Percentiles rank a stretch among this genome's conserved stretches.
Evolutionary conservation across 2,888 invertebrate genomes (phyloP).

Genomic region (Melinaea marsaeus): DNA sequence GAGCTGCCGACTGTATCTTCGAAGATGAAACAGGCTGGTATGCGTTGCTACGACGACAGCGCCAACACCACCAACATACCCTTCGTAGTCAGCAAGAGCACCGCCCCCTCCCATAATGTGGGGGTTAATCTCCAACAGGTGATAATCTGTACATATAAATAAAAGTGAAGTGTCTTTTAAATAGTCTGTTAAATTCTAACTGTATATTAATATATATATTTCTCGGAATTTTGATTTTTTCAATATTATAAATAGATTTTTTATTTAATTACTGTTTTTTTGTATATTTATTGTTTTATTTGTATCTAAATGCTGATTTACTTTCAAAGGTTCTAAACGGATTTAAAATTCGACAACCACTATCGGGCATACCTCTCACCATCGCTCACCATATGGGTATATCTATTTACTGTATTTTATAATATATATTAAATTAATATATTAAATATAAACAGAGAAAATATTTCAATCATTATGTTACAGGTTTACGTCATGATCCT

Average conservation of each 20-base stretch:
- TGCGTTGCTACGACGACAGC: constrained; percentile 67
- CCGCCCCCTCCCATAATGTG: constrained; percentile 80
- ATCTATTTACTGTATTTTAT: background rate
- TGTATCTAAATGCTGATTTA: background rate
- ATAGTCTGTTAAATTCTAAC: too few species aligned
- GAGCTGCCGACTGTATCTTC: constrained; percentile 82
- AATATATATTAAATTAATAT: background rate
- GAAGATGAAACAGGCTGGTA: constrained; percentile 79
- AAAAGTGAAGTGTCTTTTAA: too few species aligned
- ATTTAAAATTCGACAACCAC: constrained; percentile 62
- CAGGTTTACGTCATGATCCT: constrained; percentile 57
- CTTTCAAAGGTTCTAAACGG: constrained; percentile 59
- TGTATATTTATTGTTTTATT: background rate
- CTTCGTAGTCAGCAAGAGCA: constrained; percentile 79
- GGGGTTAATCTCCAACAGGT: constrained; percentile 82
- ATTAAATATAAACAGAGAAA: constrained; percentile 21
- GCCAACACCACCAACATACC: constrained; percentile 76
- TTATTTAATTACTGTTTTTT: background rate
- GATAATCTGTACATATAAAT: background rate
- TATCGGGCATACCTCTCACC: constrained; percentile 63
- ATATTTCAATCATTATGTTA: constrained; percentile 22
- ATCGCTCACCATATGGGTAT: constrained; percentile 72
- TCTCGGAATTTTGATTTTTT: too few species aligned
- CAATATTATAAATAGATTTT: too few species aligned
- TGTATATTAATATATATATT: too few species aligned